phyloP scores from a whole-genome alignment of 2,888 invertebrate genomes.

The Thumatha senex region DNA sequence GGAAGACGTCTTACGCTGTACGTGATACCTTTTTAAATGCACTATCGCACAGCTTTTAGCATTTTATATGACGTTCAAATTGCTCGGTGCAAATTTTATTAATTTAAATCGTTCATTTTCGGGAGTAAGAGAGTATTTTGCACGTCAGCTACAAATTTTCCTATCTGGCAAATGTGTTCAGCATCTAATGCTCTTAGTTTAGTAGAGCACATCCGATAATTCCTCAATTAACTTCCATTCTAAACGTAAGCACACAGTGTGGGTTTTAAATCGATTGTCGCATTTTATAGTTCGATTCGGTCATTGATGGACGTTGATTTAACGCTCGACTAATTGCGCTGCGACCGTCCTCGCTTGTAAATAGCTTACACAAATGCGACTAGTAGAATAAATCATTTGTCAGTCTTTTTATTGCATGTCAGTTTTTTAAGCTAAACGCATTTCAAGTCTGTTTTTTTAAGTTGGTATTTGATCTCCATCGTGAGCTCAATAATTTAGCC shows the following conservation, averaged over 20 bases:
- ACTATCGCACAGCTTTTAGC: slow-evolving; percentile 8
- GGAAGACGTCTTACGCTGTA: slow-evolving; percentile 15
- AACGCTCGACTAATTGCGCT: slow-evolving; percentile 33
- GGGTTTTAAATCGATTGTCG: slow-evolving; percentile 42
- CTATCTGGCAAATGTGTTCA: slow-evolving; percentile 24
- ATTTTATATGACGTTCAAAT: slow-evolving; percentile 15
- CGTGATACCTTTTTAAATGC: slow-evolving; percentile 22
- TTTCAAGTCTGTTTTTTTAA: too few relatives aligned
- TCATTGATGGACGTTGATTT: slow-evolving; percentile 39
- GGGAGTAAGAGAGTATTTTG: slow-evolving; percentile 10
- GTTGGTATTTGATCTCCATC: too few relatives aligned
- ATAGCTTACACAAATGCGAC: slow-evolving; percentile 24
- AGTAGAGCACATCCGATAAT: slow-evolving; percentile 30
- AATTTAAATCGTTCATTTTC: slow-evolving; percentile 10
- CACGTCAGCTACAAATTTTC: slow-evolving; percentile 14
- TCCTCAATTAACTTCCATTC: slow-evolving; percentile 43
- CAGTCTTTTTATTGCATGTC: background rate
- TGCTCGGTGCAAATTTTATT: slow-evolving; percentile 12
- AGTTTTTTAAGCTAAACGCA: too few relatives aligned
- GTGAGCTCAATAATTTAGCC: too few relatives aligned
- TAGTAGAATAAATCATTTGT: slow-evolving; percentile 13
- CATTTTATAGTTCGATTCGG: slow-evolving; percentile 36
- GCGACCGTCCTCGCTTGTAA: slow-evolving; percentile 18
- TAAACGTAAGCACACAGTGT: slow-evolving; percentile 37
- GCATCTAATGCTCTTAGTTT: slow-evolving; percentile 27